phyloP scores from a whole-genome alignment of 2,113 vertebrate genomes.

The Aphelocoma coerulescens region DNA sequence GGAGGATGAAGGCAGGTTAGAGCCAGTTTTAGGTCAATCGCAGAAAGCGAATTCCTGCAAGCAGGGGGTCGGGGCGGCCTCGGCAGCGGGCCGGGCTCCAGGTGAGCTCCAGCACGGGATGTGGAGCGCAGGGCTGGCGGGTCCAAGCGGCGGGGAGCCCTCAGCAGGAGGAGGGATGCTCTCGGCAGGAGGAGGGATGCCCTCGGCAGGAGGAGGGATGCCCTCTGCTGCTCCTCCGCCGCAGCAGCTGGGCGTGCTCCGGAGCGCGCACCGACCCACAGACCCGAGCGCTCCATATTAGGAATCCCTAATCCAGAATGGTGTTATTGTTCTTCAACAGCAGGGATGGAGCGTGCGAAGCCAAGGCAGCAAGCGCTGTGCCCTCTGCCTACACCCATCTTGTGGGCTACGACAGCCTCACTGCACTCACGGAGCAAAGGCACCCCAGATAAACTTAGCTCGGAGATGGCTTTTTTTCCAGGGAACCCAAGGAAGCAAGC shows the following conservation, averaged over 20 bases:
- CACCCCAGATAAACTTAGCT: conserved; percentile 23
- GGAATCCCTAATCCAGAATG: conserved; percentile 24
- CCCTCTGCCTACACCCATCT: background rate
- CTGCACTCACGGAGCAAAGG: background rate
- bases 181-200: conserved; percentile 26
- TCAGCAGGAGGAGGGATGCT: background rate
- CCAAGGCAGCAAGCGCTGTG: background rate
- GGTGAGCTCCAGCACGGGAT: rapidly evolving
- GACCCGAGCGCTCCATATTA: conserved; percentile 35
- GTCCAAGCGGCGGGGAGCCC: background rate
- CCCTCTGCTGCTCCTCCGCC: conserved; percentile 31
- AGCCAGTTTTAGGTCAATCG: background rate
- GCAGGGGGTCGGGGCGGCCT: background rate
- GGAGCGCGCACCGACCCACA: background rate
- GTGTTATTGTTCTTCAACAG: conserved; percentile 27
- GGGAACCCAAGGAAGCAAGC: background rate
- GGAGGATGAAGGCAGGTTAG: background rate
- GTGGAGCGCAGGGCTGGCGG: background rate
- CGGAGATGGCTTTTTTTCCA: background rate
- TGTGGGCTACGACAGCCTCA: background rate
- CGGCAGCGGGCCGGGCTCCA: background rate
- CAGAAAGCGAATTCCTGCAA: background rate
- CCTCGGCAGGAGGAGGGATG: conserved; percentile 49
- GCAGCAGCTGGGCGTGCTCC: background rate
- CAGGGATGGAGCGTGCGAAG: background rate